Base-by-base conservation (phyloP, 64 coral and sea anemone species). In the Montipora cactus region DNA sequence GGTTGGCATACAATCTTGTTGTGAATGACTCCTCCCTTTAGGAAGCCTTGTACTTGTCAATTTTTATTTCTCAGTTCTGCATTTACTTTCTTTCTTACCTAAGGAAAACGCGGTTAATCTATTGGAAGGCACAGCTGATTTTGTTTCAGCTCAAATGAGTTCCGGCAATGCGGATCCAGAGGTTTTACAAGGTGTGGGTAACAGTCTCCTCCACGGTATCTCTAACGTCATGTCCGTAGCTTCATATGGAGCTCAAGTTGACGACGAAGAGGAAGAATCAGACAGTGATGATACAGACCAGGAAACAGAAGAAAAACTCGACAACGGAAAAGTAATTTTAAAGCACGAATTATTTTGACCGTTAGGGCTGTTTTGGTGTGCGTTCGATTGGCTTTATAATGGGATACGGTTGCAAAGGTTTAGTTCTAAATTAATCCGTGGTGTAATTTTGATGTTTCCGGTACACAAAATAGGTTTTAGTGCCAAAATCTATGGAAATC, bases 71-170 rank as follows among this genome's bases (percentile, higher is more conserved):
- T 19, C 45, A 0, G 8, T 4, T 3, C 2, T 18, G 9, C 1
- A 53, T 75, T 67, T 88, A 0, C 5, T 1, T 79, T 78, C 74
- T 45, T 11, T 16, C 25, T 75, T 47, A 46, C 48, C 72, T 8
- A 7, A 97, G 96, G 96, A 97, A 84, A 97, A 91, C 59, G 96
- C 96, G 37, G 89, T 97, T 9, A 76, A 82, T 70, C 90, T 97
- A 18, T 49, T 97, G 14, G 89, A 91, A 44, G 80, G 84, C 70
- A 97, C 92, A 12, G 96, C 93, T 22, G 45, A 23, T 19, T 95
- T 97, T 19, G 47, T 97, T 59, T 86, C 92, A 5, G 81, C 76
- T 2, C 84, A 89, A 44, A 74, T 92, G 50, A 89, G 20, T 57
- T 79, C 79, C 2, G 88, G 88, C 10, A 69, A 82, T 52, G 49